Conservation (phyloP, 2,113 vertebrate species). For the Carollia perspicillata region DNA sequence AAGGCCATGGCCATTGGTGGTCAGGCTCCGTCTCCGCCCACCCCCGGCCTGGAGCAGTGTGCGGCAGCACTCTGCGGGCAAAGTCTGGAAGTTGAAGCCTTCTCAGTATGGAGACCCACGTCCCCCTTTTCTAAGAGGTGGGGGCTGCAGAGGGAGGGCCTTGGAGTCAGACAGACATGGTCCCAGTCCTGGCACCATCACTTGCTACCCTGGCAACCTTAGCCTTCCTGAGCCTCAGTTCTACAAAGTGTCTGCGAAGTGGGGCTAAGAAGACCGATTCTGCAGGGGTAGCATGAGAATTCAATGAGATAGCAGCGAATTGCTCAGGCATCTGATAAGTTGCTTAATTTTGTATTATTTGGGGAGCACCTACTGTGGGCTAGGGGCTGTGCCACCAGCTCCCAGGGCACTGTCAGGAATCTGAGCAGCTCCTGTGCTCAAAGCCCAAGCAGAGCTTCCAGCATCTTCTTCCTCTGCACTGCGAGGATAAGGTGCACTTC, state of each 20-base stretch:
- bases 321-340: not conserved
- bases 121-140: not conserved
- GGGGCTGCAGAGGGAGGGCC: not conserved
- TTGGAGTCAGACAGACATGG: not conserved
- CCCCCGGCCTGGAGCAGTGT: not conserved
- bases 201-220: not conserved
- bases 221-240: not conserved
- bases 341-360: not conserved
- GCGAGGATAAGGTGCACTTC: not conserved
- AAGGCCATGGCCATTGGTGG: not conserved
- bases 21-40: not conserved
- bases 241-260: not conserved
- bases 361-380: not conserved
- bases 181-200: accelerated
- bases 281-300: not conserved
- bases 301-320: not conserved
- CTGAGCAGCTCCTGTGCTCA: not conserved
- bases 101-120: not conserved
- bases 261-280: not conserved
- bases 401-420: accelerated
- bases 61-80: not conserved
- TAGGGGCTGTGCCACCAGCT: not conserved
- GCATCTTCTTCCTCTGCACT: not conserved
- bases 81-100: not conserved
- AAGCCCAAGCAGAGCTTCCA: accelerated